Evolutionary conservation across 2,888 invertebrate species (phyloP), one percentile per base, ranked within the genome.

Genomic region (Amblyteles armatorius): DNA sequence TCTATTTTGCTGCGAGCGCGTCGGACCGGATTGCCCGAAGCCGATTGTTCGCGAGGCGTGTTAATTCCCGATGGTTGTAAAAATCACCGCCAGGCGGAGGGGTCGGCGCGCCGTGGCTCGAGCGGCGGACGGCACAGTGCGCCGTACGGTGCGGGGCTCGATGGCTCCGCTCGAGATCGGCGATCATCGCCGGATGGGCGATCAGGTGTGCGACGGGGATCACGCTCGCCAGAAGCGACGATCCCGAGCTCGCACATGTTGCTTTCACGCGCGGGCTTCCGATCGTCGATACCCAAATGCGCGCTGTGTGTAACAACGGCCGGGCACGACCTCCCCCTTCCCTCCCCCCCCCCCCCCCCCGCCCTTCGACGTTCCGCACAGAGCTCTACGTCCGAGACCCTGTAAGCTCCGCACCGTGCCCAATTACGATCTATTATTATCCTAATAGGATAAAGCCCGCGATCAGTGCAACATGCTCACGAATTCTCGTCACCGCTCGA

Each of bases 121-220:
- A 57, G 19, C 26, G 26, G 57, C 22, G 36, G 9, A 36, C 36
- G 2, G 9, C 36, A 7, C 36, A 36, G 36, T 13, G 19, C 26
- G 65, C 29, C 36, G 57, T 16, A 40, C 26, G 16, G 16, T 40
- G 36, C 29, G 16, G 19, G 48, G 22, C 26, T 33, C 36, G 6
- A 13, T 13, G 16, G 48, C n/a, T n/a, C 9, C 11, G 57, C 13
- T 36, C 40, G 44, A 44, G 79, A 79, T 68, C 19, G 63, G 72
- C 26, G 57, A 57, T 57, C 57, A 9, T 67, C 67, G 83, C 77
- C 85, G 84, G 86, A 87, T 87, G 85, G 80, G 89, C 89, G 90
- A 92, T 92, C 93, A 93, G 92, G 93, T 93, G 92, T 90, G 36
- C 33, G 90, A 90, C 88, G 90, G 91, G 88, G 76, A 83, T 84